Conservation (phyloP, 2,888 invertebrate genomes). For the Invenusta paracnida region DNA sequence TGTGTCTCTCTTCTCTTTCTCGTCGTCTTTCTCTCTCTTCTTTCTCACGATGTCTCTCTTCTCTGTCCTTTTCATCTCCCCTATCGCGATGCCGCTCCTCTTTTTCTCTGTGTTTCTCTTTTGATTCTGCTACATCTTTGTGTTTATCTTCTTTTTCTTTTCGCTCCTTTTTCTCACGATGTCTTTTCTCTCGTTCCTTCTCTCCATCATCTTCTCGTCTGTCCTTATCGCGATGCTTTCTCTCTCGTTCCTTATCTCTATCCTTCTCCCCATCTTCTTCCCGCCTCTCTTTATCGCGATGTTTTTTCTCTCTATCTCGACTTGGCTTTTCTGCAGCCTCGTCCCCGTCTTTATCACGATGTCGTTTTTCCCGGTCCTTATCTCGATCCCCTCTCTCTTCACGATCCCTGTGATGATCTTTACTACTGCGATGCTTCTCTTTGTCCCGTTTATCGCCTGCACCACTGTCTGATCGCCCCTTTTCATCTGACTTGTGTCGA, state of each 20-base stretch:
- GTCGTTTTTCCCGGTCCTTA: neutral
- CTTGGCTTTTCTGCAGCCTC: neutral
- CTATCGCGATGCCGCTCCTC: slow-evolving; percentile 8
- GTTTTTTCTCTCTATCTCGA: neutral
- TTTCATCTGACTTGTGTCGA: neutral
- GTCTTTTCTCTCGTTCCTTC: neutral
- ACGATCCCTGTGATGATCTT: neutral
- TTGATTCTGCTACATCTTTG: neutral
- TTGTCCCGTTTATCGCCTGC: neutral
- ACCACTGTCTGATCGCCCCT: neutral
- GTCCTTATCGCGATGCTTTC: neutral
- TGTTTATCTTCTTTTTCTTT: neutral
- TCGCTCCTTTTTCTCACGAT: slow-evolving; percentile 9
- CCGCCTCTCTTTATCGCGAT: neutral
- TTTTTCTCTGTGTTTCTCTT: neutral
- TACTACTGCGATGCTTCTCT: neutral
- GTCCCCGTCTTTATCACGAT: neutral
- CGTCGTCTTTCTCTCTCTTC: neutral
- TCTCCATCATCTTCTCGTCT: neutral
- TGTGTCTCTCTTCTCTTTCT: neutral
- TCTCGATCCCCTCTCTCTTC: slow-evolving; percentile 18
- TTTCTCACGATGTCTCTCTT: neutral
- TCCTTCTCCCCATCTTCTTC: neutral
- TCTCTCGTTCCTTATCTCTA: neutral
- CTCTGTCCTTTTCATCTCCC: neutral